Evolutionary conservation across 2,888 invertebrate species (phyloP).

Genomic region (Apodemia hepburni): DNA sequence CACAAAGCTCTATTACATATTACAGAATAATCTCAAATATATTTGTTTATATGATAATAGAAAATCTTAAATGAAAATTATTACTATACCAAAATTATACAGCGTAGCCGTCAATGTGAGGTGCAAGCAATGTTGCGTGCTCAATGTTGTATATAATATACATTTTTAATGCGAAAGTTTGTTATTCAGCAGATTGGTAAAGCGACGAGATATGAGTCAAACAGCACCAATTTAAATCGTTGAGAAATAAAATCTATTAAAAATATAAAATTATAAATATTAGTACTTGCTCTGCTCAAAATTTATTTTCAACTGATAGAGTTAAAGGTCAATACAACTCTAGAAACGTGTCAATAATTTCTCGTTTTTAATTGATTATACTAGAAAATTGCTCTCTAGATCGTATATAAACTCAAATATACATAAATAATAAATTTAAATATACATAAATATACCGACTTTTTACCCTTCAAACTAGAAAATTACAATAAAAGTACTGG

Average conservation of each 20-base stretch:
- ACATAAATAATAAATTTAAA: no score
- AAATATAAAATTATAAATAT: background rate
- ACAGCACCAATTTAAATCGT: background rate
- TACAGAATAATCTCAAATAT: background rate
- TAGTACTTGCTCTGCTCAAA: background rate
- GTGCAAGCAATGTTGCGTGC: slow-evolving; percentile 10
- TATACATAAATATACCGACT: no score
- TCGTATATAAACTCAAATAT: no score
- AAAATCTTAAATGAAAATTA: no score
- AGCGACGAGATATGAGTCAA: slow-evolving; percentile 11
- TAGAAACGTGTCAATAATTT: no score
- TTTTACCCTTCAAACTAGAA: no score
- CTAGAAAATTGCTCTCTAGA: no score
- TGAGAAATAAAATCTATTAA: background rate
- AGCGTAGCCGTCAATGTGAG: background rate
- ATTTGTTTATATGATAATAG: background rate
- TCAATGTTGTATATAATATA: slow-evolving; percentile 5
- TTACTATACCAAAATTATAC: background rate
- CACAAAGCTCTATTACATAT: no score
- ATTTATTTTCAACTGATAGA: no score
- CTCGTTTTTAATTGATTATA: no score
- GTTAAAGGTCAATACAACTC: no score
- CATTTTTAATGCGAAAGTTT: background rate
- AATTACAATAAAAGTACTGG: no score
- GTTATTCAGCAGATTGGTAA: background rate